Conservation (phyloP, 2,888 invertebrate species). For the Orthosia cruda region DNA sequence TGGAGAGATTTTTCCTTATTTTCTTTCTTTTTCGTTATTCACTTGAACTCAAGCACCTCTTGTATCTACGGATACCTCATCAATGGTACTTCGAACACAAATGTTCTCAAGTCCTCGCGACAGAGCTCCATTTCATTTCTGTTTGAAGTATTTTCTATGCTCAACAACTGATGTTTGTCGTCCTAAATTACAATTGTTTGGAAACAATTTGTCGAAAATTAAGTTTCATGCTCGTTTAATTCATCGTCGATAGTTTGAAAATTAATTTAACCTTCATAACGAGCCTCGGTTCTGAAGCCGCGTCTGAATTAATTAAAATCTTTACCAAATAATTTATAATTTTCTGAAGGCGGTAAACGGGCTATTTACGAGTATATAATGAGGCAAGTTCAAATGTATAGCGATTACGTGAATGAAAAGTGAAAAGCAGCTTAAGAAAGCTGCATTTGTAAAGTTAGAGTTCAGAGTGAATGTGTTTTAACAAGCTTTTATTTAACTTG, state of each 20-base stretch:
- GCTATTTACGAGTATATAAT: constrained; percentile 48
- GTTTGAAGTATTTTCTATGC: constrained; percentile 33
- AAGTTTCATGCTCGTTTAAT: constrained; percentile 42
- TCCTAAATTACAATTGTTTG: constrained; percentile 50
- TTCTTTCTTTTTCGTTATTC: constrained; percentile 7
- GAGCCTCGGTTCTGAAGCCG: constrained; percentile 50
- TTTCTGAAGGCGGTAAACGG: constrained; percentile 48
- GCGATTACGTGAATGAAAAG: constrained; percentile 40
- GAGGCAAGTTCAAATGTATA: constrained; percentile 58
- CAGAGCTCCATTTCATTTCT: constrained; percentile 40
- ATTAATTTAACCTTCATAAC: constrained; percentile 56
- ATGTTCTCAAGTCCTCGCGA: constrained; percentile 29
- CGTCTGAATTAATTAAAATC: constrained; percentile 58
- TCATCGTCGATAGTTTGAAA: constrained; percentile 60
- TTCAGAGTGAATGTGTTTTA: constrained; percentile 14
- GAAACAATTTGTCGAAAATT: constrained; percentile 49
- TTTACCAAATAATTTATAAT: constrained; percentile 60
- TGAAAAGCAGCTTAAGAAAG: constrained; percentile 34
- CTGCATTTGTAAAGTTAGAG: constrained; percentile 47
- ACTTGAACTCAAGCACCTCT: constrained; percentile 41
- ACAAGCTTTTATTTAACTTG: constrained; percentile 13
- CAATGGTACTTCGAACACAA: constrained; percentile 57
- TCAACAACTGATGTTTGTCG: constrained; percentile 36
- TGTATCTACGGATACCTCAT: constrained; percentile 43
- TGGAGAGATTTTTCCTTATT: constrained; percentile 18